Evolutionary conservation across 2,888 invertebrate species (phyloP), one percentile per base, ranked within the genome.

Genomic region (Hermaeophaga mercurialis): DNA sequence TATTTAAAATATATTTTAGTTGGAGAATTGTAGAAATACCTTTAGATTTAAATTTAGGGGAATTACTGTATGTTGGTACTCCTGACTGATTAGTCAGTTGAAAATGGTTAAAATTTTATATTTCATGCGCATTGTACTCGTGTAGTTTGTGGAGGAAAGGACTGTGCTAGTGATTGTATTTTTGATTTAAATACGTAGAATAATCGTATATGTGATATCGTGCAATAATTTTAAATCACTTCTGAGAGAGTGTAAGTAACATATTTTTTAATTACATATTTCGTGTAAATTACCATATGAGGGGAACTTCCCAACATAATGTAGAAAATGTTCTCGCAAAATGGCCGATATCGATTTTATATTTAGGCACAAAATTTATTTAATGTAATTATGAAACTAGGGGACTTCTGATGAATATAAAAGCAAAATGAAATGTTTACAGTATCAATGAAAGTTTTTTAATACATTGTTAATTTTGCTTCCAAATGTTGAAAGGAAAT

Each of bases 311-410:
- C 4, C n/a, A 26, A 18, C 34, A 34, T 52, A 47, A 47, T 36
- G 47, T 47, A 41, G 43, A 43, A 33, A 44, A 34, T 14, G 34
- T 57, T 56, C 44, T 50, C 34, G 70, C 73, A 74, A 75, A 74
- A 75, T 75, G 75, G 75, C 74, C 71, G 75, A 71, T 75, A 75
- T 75, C 73, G 75, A 75, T 75, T 74, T 73, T 66, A 64, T 66
- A 66, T 55, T 61, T 56, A 47, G 46, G 63, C 57, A 58, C 44
- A 49, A 65, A 63, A 61, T 55, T 55, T 52, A 46, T 41, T 54
- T 41, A 44, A 26, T 50, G 31, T 34, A 24, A 54, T 50, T 39
- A 38, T 43, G 15, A 53, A 50, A 46, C 31, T 33, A 48, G 45
- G 43, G 28, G 58, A 54, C 38, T 38, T 36, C 39, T 45, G 34